phyloP scores from a whole-genome alignment of 1,140 invertebrate genomes.

The Drosophila auraria region DNA sequence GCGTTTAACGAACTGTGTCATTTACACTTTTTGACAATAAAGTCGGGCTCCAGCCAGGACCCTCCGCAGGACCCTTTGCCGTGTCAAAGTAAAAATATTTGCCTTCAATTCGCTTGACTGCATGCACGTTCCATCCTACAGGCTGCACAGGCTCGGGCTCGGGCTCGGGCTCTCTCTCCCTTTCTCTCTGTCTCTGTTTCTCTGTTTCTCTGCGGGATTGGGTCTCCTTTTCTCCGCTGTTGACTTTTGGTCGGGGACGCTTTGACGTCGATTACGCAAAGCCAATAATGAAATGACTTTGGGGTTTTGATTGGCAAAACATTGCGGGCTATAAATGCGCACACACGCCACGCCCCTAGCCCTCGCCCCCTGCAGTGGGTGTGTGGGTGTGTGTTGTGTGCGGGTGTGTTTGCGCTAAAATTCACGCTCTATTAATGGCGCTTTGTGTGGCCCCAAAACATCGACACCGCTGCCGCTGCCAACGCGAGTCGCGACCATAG shows the following conservation, averaged over 20 bases:
- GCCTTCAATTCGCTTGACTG: conserved; percentile 80
- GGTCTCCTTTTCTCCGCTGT: conserved; percentile 54
- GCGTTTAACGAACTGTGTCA: conserved; percentile 84
- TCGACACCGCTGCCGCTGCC: conserved; percentile 7
- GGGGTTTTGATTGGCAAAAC: conserved; percentile 84
- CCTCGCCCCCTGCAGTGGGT: conserved; percentile 14
- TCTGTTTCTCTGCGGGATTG: conserved; percentile 14
- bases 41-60: conserved; percentile 5
- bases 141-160: conserved; percentile 45
- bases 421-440: conserved; percentile 81
- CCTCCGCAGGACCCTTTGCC: conserved; percentile 44
- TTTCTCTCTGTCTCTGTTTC: background rate
- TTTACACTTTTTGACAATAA: conserved; percentile 77
- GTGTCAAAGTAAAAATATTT: conserved; percentile 84
- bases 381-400: background rate
- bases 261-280: conserved; percentile 84
- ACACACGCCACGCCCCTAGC: conserved; percentile 28
- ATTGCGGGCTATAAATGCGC: conserved; percentile 77
- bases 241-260: conserved; percentile 75
- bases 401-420: conserved; percentile 72
- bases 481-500: background rate
- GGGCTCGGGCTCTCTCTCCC: background rate
- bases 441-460: conserved; percentile 32
- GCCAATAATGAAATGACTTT: conserved; percentile 85
- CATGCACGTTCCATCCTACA: conserved; percentile 74